phyloP scores from a whole-genome alignment of 2,888 invertebrate species.

The Erpobdella octoculata region DNA sequence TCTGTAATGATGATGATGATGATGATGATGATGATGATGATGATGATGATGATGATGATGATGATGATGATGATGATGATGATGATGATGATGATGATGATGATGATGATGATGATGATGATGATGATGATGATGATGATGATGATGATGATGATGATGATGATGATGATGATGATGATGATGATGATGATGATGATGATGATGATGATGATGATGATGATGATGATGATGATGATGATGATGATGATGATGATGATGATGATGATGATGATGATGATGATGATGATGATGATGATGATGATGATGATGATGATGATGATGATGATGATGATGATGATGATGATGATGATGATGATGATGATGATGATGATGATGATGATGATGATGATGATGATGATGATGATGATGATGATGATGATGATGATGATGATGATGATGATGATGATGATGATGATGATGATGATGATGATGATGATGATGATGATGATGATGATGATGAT shows the following conservation, averaged over 20 bases:
- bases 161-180: slow-evolving; percentile 32
- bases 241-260: neutral
- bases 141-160: slow-evolving; percentile 42
- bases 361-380: slow-evolving; percentile 10
- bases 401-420: neutral
- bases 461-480: slow-evolving; percentile 43
- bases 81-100: too few species aligned
- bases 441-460: neutral
- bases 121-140: neutral
- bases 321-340: slow-evolving; percentile 4
- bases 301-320: neutral
- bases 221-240: neutral
- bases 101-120: neutral
- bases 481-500: slow-evolving; percentile 24
- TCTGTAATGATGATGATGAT: neutral
- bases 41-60: neutral
- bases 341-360: slow-evolving; percentile 13
- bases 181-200: slow-evolving; percentile 17
- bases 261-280: neutral
- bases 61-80: neutral
- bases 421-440: neutral
- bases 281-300: neutral
- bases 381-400: neutral
- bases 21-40: neutral
- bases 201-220: neutral